These are phyloP conservation scores for Drosophila neonasuta DNA, from an alignment of 2,888 invertebrate genomes.

Conservation along the genomic window DNA sequence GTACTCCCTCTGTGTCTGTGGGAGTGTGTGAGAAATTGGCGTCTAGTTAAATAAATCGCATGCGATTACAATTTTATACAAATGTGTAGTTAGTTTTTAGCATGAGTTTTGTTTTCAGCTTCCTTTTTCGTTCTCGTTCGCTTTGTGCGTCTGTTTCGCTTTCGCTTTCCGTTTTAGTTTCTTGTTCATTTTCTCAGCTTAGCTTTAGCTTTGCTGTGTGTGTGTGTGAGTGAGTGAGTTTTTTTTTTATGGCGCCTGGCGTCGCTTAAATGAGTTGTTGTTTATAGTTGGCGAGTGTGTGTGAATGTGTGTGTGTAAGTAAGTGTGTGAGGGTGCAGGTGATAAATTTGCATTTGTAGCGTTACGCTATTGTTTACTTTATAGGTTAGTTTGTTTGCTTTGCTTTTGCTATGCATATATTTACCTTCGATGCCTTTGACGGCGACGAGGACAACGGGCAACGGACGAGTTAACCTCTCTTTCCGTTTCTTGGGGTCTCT, in stretches of 20 bases:
- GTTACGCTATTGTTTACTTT: constrained; percentile 75
- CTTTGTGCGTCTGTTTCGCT: constrained; percentile 11
- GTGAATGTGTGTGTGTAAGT: constrained; percentile 9
- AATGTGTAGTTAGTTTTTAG: constrained; percentile 37
- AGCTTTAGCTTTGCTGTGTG: constrained; percentile 14
- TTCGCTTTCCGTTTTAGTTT: constrained; percentile 26
- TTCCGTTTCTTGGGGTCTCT: constrained; percentile 1
- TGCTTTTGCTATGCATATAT: constrained; percentile 48
- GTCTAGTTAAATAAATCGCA: constrained; percentile 70
- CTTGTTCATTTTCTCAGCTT: constrained; percentile 27
- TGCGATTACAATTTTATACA: constrained; percentile 69
- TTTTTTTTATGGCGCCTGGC: constrained; percentile 49
- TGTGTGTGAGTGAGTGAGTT: not conserved
- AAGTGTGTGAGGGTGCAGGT: constrained; percentile 33
- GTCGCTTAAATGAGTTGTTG: constrained; percentile 72
- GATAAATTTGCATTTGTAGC: constrained; percentile 76
- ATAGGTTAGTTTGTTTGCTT: constrained; percentile 70
- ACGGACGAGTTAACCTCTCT: constrained; percentile 48
- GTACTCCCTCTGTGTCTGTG: constrained; percentile 3
- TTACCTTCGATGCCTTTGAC: constrained; percentile 72
- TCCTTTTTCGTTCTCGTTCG: constrained; percentile 9
- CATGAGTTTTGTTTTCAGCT: constrained; percentile 39
- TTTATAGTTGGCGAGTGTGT: constrained; percentile 47
- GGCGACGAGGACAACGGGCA: constrained; percentile 26
- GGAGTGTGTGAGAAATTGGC: constrained; percentile 39